Evolutionary conservation across 2,888 invertebrate species (phyloP), one percentile per base, ranked within the genome.

Genomic region (Campoletis raptor): DNA sequence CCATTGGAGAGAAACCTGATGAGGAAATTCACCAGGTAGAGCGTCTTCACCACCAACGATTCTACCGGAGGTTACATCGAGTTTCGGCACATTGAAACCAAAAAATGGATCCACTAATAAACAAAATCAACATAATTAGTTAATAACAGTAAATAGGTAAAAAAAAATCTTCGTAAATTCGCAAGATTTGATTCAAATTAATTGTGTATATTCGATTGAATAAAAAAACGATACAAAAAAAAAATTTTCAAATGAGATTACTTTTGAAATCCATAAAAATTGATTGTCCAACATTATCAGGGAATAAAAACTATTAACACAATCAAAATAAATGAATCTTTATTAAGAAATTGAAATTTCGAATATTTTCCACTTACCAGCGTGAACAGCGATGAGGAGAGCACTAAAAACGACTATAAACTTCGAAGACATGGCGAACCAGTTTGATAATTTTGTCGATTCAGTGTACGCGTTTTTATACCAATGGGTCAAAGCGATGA

Each of bases 1-100:
- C 87, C 91, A 90, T 90, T 93, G 94, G 61, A 95, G 86, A 0
- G 95, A 95, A 0, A 95, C 94, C 79, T 95, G 95, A 89, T 94
- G 94, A 0, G 95, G 95, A 9, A 94, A 95, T 9, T 94, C 87
- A 36, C 95, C 94, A 37, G 91, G 91, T 0, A 6, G 52, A 0
- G 95, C 95, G 1, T 94, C 89, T 0, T 10, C 9, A 6, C 92
- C 93, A 36, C 91, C 91, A 15, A 90, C 90, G 21, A 93, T 88
- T n/a, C 90, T 89, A 0, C 40, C 40, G 3, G 21, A n/a, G 42
- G 2, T 24, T 2, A 80, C 48, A 21, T 61, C 57, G 5, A 86
- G 72, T 6, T 76, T 12, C 0, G 89, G 88, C 10, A 87, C 0
- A 8, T 54, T 73, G 15, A 86, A 78, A 8, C 91, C 90, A 7